Evolutionary conservation across 2,797 vertebrate genomes (phyloP).

Genomic region (Alectoris magna): DNA sequence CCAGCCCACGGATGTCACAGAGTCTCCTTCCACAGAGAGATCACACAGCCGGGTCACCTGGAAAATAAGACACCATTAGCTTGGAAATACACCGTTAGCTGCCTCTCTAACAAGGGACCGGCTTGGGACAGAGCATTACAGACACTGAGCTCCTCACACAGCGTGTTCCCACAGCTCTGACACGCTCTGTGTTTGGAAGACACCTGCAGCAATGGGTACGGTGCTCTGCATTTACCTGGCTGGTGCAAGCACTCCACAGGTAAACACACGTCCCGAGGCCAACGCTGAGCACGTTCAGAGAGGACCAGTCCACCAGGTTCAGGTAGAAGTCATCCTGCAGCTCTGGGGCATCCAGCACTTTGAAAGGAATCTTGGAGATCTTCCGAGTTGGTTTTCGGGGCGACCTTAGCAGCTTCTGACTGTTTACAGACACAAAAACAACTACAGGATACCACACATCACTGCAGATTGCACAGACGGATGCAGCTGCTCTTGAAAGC

Average conservation of each 20-base stretch:
- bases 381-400: slow-evolving; percentile 97
- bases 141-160: not conserved
- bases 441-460: not conserved
- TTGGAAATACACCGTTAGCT: not conserved
- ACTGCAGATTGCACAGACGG: not conserved
- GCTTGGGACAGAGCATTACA: not conserved
- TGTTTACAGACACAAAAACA: slow-evolving; percentile 54
- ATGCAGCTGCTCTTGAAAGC: not conserved
- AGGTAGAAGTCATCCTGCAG: slow-evolving; percentile 99
- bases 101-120: not conserved
- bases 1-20: slow-evolving; percentile 98
- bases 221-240: slow-evolving; percentile 84
- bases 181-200: not conserved
- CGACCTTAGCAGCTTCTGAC: slow-evolving; percentile 95
- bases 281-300: slow-evolving; percentile 96
- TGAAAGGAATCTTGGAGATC: slow-evolving; percentile 99
- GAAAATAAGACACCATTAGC: not conserved
- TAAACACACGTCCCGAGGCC: slow-evolving; percentile 98
- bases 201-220: not conserved
- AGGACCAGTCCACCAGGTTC: slow-evolving; percentile 99
- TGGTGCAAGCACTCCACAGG: slow-evolving; percentile 98
- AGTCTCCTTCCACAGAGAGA: slow-evolving; percentile 97
- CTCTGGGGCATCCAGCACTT: slow-evolving; percentile 97
- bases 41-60: slow-evolving; percentile 97
- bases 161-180: not conserved